Evolutionary conservation across 2,888 invertebrate species (phyloP).

Genomic region (Drosophila ustulata): DNA sequence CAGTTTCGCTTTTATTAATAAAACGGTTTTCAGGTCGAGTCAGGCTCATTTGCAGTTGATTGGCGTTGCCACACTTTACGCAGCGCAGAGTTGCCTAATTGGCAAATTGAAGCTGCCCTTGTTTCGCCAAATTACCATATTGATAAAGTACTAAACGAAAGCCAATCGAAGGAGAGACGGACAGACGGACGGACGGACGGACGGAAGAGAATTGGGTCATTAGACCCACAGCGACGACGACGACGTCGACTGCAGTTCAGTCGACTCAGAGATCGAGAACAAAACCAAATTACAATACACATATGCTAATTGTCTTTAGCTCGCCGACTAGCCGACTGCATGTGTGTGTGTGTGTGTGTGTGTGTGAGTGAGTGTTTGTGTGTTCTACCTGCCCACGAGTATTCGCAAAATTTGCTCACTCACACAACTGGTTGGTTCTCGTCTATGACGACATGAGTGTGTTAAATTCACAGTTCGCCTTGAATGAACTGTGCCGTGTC

Average conservation of each 20-base stretch:
- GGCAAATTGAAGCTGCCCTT: conserved; percentile 54
- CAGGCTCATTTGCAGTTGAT: conserved; percentile 66
- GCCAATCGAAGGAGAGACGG: not conserved
- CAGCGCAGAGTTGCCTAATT: conserved; percentile 52
- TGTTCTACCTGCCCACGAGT: conserved; percentile 45
- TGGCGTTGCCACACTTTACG: conserved; percentile 60
- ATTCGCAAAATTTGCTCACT: conserved; percentile 14
- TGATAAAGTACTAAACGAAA: conserved; percentile 23
- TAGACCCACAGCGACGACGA: conserved; percentile 31
- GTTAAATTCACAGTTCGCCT: conserved; percentile 47
- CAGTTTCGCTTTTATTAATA: conserved; percentile 28
- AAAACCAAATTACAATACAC: conserved; percentile 63
- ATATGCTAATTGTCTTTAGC: conserved; percentile 66
- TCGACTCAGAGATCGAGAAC: conserved; percentile 45
- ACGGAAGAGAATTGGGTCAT: conserved; percentile 52
- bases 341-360: not conserved
- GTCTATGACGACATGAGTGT: conserved; percentile 59
- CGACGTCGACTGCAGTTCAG: conserved; percentile 12
- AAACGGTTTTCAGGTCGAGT: conserved; percentile 34
- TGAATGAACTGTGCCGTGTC: conserved; percentile 48
- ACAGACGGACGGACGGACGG: not conserved
- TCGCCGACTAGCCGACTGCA: conserved; percentile 10
- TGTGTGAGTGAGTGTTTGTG: not conserved
- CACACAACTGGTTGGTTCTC: conserved; percentile 24
- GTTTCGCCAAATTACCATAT: conserved; percentile 23